Percentiles rank a stretch among this genome's conserved stretches.
phyloP scores from a whole-genome alignment of 2,888 invertebrate species.

The Tyria jacobaeae region DNA sequence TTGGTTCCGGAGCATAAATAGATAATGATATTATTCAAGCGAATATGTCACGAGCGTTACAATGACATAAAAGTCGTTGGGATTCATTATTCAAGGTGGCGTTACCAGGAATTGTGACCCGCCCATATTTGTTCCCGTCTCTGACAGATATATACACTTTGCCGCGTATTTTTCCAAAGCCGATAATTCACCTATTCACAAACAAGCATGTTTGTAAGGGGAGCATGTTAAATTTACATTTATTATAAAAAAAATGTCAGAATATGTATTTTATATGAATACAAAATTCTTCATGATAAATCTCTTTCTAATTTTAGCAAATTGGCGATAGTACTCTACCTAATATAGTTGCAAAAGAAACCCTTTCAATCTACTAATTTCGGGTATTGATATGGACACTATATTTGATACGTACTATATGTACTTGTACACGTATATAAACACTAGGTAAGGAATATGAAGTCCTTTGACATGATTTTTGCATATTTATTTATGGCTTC shows the following conservation, averaged over 20 bases:
- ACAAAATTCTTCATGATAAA: too few relatives aligned
- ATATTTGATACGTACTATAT: too few relatives aligned
- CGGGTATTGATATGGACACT: background rate
- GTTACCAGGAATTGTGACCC: conserved; percentile 46
- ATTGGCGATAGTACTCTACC: background rate
- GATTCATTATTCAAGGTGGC: conserved; percentile 64
- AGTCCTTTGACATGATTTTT: too few relatives aligned
- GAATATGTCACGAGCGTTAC: conserved; percentile 58
- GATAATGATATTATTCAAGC: conserved; percentile 55
- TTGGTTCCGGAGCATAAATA: conserved; percentile 21
- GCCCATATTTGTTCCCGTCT: conserved; percentile 61
- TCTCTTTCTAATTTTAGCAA: too few relatives aligned
- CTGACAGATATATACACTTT: conserved; percentile 54
- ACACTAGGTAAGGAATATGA: too few relatives aligned
- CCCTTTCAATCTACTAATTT: background rate
- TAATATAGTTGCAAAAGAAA: background rate
- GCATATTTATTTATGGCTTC: too few relatives aligned
- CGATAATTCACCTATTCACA: conserved; percentile 9
- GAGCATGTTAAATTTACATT: background rate
- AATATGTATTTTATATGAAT: too few relatives aligned
- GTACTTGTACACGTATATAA: too few relatives aligned
- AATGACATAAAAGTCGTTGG: conserved; percentile 58
- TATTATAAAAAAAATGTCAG: too few relatives aligned
- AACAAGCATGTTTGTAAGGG: background rate
- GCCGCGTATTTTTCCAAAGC: conserved; percentile 14